Evolutionary conservation across 2,113 vertebrate species (phyloP).

Genomic region (Casuarius casuarius): DNA sequence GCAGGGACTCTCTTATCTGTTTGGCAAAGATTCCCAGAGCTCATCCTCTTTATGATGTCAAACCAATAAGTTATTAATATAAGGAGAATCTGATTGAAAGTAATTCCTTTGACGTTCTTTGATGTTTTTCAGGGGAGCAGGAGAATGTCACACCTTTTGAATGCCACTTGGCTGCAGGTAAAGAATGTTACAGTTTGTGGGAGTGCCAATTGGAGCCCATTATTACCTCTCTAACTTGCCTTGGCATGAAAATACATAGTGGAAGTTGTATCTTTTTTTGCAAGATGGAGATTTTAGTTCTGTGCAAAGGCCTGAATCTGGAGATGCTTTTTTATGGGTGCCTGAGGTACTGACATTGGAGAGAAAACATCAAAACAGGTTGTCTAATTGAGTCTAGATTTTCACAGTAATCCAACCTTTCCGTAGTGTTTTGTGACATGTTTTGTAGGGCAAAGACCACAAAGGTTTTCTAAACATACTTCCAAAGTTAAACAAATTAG

Average conservation of each 20-base stretch:
- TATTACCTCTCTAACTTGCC: neutral
- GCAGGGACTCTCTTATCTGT: fast-evolving
- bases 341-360: neutral
- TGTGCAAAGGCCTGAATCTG: neutral
- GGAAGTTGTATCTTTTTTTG: neutral
- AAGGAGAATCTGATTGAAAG: neutral
- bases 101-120: neutral
- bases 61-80: neutral
- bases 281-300: neutral
- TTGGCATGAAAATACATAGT: neutral
- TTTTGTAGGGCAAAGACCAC: neutral
- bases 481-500: neutral
- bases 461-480: neutral
- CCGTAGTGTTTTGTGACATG: neutral
- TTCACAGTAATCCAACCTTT: neutral
- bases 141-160: neutral
- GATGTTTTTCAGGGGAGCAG: neutral
- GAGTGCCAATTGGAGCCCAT: neutral
- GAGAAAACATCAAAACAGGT: neutral
- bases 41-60: neutral
- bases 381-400: neutral
- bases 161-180: neutral
- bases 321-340: neutral
- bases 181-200: neutral
- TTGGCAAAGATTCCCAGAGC: neutral